Evolutionary conservation across 2,797 vertebrate genomes (phyloP).

Genomic region (Australoheros facetus): DNA sequence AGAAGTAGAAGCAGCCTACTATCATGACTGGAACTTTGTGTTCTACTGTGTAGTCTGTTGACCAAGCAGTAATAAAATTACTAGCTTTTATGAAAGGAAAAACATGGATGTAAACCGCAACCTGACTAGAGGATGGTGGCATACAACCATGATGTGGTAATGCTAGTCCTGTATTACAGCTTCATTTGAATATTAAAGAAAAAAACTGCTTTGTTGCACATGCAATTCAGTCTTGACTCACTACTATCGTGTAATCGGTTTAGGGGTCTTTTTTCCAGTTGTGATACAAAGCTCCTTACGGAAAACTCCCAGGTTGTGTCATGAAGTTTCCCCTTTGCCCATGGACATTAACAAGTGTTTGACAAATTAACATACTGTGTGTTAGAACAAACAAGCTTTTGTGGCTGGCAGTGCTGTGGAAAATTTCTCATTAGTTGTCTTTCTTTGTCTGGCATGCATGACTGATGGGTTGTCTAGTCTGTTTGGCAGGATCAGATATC

Average conservation of each 20-base stretch:
- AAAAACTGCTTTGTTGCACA: background rate
- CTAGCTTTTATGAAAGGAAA: background rate
- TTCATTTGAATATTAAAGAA: background rate
- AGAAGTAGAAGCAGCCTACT: background rate
- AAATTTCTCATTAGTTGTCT: constrained; percentile 24
- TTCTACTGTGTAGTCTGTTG: background rate
- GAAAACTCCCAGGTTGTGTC: constrained; percentile 45
- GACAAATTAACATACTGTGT: constrained; percentile 23
- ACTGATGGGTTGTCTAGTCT: constrained; percentile 27
- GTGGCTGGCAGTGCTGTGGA: constrained; percentile 15
- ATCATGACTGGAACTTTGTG: background rate
- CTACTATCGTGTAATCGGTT: background rate
- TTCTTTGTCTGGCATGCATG: constrained; percentile 30
- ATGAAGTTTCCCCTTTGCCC: constrained; percentile 26
- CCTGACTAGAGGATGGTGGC: background rate
- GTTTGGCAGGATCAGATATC: constrained; percentile 47
- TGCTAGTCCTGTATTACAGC: background rate
- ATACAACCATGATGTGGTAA: background rate
- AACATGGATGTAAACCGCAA: background rate
- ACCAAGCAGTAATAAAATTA: background rate
- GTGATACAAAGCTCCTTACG: background rate
- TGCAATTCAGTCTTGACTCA: background rate
- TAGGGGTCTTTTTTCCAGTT: background rate
- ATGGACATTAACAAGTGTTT: constrained; percentile 36
- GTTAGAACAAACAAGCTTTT: constrained; percentile 53